Conservation (phyloP, 2,888 invertebrate species). For the Empis stercorea region DNA sequence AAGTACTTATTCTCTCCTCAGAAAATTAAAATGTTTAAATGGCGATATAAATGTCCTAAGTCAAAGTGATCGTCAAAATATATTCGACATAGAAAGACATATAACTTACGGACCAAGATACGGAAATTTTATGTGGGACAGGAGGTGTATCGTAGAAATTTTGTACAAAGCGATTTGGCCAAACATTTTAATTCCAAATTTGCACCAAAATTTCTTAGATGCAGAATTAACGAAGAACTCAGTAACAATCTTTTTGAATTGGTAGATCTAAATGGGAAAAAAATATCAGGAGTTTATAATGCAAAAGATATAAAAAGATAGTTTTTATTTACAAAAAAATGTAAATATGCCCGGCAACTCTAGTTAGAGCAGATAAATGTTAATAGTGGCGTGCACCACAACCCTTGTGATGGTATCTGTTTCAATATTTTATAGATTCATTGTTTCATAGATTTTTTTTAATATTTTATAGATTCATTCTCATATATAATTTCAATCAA, state of each 20-base stretch:
- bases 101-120: conserved; percentile 4
- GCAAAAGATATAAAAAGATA: conserved; percentile 6
- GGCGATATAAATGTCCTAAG: not conserved
- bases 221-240: conserved; percentile 1
- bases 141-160: conserved; percentile 7
- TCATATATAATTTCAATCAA: too few species aligned
- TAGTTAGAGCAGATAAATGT: too few species aligned
- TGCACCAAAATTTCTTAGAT: conserved; percentile 7
- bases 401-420: too few species aligned
- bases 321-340: too few species aligned
- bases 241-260: conserved; percentile 4
- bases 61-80: not conserved
- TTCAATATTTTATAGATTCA: too few species aligned
- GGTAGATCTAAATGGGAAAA: conserved; percentile 5
- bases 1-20: conserved; percentile 3
- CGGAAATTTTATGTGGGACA: conserved; percentile 2
- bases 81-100: not conserved
- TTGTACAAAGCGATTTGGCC: conserved; percentile 5
- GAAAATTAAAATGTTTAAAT: conserved; percentile 4
- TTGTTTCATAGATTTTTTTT: too few species aligned
- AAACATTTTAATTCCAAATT: conserved; percentile 8
- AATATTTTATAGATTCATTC: too few species aligned
- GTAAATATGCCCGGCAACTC: too few species aligned
- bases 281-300: conserved; percentile 2
- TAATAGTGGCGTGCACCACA: too few species aligned